Percentiles rank a stretch among this genome's conserved stretches.
Evolutionary conservation across 2,797 vertebrate species (phyloP).

Genomic region (Propithecus perrieri): DNA sequence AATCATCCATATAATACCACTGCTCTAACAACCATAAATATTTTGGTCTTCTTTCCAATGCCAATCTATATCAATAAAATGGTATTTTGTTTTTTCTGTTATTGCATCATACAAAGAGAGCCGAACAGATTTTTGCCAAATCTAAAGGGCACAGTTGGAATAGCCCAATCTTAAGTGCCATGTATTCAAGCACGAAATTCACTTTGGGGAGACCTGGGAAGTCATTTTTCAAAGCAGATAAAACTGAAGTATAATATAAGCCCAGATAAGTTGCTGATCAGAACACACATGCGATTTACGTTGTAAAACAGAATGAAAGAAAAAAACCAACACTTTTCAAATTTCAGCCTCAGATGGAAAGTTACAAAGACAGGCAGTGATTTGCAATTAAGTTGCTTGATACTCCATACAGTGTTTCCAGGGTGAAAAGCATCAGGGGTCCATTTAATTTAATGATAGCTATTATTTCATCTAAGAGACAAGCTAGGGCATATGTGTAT

Average conservation of each 20-base stretch:
- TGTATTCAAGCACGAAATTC: neutral
- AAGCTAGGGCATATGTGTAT: neutral
- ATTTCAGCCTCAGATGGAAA: neutral
- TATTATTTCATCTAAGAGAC: neutral
- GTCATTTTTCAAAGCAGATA: constrained; percentile 8
- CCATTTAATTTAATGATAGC: neutral
- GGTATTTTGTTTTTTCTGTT: neutral
- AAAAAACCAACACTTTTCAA: neutral
- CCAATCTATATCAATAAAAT: neutral
- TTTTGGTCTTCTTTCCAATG: neutral
- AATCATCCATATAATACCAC: neutral
- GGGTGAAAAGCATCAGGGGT: neutral
- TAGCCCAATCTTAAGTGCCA: neutral
- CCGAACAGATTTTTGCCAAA: neutral
- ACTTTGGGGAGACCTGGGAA: neutral
- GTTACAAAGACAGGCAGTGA: neutral
- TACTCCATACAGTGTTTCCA: neutral
- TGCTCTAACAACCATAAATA: neutral
- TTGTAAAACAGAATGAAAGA: neutral
- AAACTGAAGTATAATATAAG: neutral
- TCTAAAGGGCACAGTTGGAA: neutral
- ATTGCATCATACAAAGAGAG: neutral
- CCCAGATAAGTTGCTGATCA: neutral
- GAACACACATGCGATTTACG: neutral
- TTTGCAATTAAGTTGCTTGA: neutral